Evolutionary conservation across 2,113 vertebrate species (phyloP), one percentile per base, ranked within the genome.

Genomic region (Melanostigma gelatinosum): DNA sequence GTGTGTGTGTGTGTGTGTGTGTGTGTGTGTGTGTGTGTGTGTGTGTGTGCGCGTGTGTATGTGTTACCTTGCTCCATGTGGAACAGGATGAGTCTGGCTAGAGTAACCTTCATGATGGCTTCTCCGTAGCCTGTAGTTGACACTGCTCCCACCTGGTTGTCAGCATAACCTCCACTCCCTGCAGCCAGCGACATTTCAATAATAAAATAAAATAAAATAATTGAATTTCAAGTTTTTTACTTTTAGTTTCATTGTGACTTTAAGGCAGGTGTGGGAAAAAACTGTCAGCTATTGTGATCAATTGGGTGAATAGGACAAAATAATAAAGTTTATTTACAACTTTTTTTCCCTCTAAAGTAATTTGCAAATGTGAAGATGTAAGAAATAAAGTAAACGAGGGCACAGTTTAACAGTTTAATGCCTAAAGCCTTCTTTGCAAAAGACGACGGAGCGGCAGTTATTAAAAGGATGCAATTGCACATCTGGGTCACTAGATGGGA

Each of bases 61-160:
- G n/a, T n/a, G 67, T 27, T 94, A 99, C 98, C 98, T 97, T 97
- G 97, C 77, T 99, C 97, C 92, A 98, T 91, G 91, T 97, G 91
- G 89, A 97, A 96, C 60, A 98, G 95, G 60, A 96, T 87, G 73
- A 97, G 96, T 79, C 97, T 93, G 73, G 97, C 96, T 78, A 99
- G 94, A 6, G 94, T 95, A 82, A 97, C 95, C 91, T 97, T 99
- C 96, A 99, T 97, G 89, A 99, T 99, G 89, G 96, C 94, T 89
- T 99, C 98, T 11, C 98, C 98, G 0, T 97, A 94, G 40, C 98
- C 98, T 0, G 98, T 99, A 0, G 97, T 95, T 4, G 97, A 98
- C 58, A 96, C 85, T 0, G 97, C 98, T 84, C 98, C 98, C 1
- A 92, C 70, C 18, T 22, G 20, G 73, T 98, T 98, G 94, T 98